Evolutionary conservation across 2,113 vertebrate species (phyloP), one percentile per base, ranked within the genome.

Genomic region (Tapirus terrestris): DNA sequence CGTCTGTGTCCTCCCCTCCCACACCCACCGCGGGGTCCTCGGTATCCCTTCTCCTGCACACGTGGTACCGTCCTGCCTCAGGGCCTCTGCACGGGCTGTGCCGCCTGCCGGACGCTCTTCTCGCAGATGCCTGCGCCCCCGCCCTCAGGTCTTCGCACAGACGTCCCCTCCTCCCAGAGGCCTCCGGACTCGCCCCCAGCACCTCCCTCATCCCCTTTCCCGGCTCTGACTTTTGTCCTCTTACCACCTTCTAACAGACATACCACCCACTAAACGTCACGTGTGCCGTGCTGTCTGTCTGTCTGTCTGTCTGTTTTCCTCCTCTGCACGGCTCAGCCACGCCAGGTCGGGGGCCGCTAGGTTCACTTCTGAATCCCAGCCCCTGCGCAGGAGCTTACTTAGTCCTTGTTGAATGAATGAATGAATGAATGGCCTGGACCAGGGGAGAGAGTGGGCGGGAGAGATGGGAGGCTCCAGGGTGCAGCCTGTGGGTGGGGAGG

Each of bases 181-280:
- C 43, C 27, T 84, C 68, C 7, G 5, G 70, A 65, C 31, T 5
- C 58, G 25, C 60, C 2, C 29, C 79, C 25, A 3, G 5, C 80
- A 80, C 25, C 11, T 60, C 36, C 33, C 36, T 82, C 61, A 3
- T 58, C 16, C 70, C n/a, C 70, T 61, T 10, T 51, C 45, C 18
- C 3, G 9, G 3, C 53, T 36, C 51, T 6, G 11, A 45, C 29
- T 45, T 33, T 7, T 13, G 33, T 9, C 29, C 17, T 3, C 61
- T 63, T 18, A 9, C 14, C n/a, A 17, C 56, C 70, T 70, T 79
- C 18, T 36, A 56, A 45, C 1, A 3, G 72, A 14, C 4, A 16
- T 18, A 3, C 23, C 3, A 8, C 21, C n/a, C 33, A 13, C 27
- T 18, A 43, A 48, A 51, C 0, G 21, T 45, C 18, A 21, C 0